Evolutionary conservation across 35 echinoderm and acorn worm species (phyloP).

Genomic region (Nesometra sesokonis): DNA sequence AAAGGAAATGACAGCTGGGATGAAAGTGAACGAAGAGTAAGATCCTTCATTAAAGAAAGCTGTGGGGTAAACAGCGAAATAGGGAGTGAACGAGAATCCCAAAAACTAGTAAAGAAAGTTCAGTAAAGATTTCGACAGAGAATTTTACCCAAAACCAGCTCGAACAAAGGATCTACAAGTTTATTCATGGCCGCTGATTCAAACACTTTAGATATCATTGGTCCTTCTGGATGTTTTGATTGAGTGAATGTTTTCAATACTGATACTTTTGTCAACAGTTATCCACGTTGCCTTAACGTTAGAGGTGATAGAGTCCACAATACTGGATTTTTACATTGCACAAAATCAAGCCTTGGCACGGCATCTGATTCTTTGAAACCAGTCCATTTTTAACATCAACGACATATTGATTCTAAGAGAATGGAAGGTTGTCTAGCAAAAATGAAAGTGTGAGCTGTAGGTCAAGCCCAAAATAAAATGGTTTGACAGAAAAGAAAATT

Average conservation of each 20-base stretch:
- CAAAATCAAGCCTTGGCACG: no score
- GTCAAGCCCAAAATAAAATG: neutral
- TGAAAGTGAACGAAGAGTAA: neutral
- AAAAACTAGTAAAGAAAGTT: constrained; percentile 6
- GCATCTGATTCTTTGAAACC: no score
- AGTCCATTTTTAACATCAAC: no score
- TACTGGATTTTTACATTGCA: no score
- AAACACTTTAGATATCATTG: constrained; percentile 11
- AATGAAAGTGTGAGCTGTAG: no score
- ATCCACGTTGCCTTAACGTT: neutral
- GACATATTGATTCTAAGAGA: no score
- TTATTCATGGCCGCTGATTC: no score
- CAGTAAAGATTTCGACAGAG: constrained; percentile 39
- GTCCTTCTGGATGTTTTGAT: neutral
- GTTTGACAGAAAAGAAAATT: no score
- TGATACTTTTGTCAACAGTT: neutral
- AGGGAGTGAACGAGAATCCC: neutral
- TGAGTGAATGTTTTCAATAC: neutral
- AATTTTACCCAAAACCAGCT: constrained; percentile 25
- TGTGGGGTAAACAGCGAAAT: neutral
- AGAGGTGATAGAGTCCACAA: neutral
- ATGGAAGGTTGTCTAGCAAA: no score
- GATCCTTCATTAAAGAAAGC: neutral
- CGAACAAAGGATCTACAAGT: neutral
- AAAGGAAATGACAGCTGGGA: neutral